These are phyloP conservation scores for Drosophila mauritiana DNA, from an alignment of 1,140 invertebrate genomes.

Conservation along the genomic window DNA sequence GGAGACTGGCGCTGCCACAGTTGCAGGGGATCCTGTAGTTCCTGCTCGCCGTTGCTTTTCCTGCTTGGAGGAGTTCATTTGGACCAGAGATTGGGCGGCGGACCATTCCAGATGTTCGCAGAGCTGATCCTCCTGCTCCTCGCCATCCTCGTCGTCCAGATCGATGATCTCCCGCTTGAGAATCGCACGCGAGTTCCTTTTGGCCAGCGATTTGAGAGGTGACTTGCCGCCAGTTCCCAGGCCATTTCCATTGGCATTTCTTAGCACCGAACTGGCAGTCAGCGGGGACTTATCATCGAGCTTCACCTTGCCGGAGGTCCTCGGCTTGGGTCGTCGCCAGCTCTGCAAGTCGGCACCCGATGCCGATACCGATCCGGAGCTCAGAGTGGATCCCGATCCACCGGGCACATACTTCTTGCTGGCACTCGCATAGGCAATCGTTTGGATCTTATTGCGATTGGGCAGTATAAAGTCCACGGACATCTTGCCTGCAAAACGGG, in stretches of 20 bases:
- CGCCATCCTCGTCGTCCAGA: slow-evolving; percentile 57
- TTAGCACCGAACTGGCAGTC: slow-evolving; percentile 47
- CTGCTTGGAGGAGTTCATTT: slow-evolving; percentile 82
- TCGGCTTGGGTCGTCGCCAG: slow-evolving; percentile 49
- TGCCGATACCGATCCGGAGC: slow-evolving; percentile 6
- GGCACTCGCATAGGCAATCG: slow-evolving; percentile 77
- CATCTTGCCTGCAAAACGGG: slow-evolving; percentile 61
- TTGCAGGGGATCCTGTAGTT: slow-evolving; percentile 6
- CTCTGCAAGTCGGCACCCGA: slow-evolving; percentile 45
- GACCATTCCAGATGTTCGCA: slow-evolving; percentile 78
- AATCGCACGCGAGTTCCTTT: slow-evolving; percentile 48
- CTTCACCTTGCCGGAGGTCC: slow-evolving; percentile 51
- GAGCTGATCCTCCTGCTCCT: slow-evolving; percentile 45
- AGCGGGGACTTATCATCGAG: slow-evolving; percentile 40
- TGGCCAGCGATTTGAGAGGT: slow-evolving; percentile 53
- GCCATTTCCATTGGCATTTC: slow-evolving; percentile 73
- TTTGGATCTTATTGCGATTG: slow-evolving; percentile 80
- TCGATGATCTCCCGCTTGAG: slow-evolving; percentile 72
- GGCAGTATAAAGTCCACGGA: slow-evolving; percentile 79
- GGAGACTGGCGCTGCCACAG: slow-evolving; percentile 23
- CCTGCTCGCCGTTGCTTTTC: slow-evolving; percentile 67
- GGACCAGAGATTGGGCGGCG: slow-evolving; percentile 79
- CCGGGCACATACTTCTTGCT: slow-evolving; percentile 70
- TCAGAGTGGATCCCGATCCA: slow-evolving; percentile 4
- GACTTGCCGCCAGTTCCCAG: slow-evolving; percentile 35